Evolutionary conservation across 35 echinoderm and acorn worm species (phyloP), one percentile per base, ranked within the genome.

Genomic region (Hemicentrotus pulcherrimus): DNA sequence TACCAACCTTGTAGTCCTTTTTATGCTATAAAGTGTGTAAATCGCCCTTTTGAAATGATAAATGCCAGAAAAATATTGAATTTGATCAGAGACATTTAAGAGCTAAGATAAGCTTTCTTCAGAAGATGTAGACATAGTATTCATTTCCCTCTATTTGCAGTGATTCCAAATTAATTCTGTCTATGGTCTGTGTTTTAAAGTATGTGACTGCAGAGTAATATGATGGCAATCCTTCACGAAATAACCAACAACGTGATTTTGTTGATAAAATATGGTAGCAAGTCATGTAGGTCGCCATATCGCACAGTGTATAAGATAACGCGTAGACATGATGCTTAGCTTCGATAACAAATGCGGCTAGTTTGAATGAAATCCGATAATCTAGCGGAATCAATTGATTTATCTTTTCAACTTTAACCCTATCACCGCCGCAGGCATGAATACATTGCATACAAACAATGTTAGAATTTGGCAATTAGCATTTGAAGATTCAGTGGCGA

Each of bases 341-440:
- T 78, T 78, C 65, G 65, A 78, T 28, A 78, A 78, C 65, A 78
- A 78, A 78, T 78, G 18, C 65, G 65, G 65, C 65, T 78, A 78
- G 65, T 78, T 78, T 78, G 65, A 78, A 78, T 78, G 65, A 78
- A 78, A 78, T 78, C 65, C 65, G 65, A 78, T 78, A 78, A 78
- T 78, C 65, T 78, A 8, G 65, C 65, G 65, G 65, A 78, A 78
- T 78, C 24, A 28, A 78, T 78, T 78, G 65, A 78, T 78, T 78
- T 78, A 78, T 78, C 65, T 78, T 78, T 78, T 78, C 65, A 78
- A 78, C 65, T 78, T 78, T 78, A 28, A 78, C 65, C 65, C 65
- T 22, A 78, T 78, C 65, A 78, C 19, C 19, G 65, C 65, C 28
- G 9, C 19, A n/a, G 65, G 65, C 65, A 78, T 78, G 65, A 78